A percentile compares a stretch with the other conserved stretches of the same genome.
Conservation (phyloP, 2,888 invertebrate species). For the Acleris sparsana region DNA sequence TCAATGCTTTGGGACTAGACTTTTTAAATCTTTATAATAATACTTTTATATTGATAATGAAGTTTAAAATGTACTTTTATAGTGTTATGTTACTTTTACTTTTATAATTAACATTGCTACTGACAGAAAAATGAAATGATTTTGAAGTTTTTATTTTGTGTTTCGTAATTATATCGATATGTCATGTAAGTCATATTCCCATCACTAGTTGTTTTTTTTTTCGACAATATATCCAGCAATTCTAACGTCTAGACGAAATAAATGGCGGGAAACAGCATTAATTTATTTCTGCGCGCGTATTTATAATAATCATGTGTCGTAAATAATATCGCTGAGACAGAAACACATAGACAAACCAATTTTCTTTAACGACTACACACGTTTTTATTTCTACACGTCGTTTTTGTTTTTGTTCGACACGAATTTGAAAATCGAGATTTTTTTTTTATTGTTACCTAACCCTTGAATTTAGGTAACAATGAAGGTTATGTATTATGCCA, state of each 20-base stretch:
- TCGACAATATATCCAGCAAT: conserved; percentile 11
- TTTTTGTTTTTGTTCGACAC: background rate
- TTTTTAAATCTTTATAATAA: too few relatives aligned
- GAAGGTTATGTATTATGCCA: conserved; percentile 13
- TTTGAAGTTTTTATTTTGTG: too few relatives aligned
- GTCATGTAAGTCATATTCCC: background rate
- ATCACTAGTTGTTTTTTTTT: conserved; percentile 20
- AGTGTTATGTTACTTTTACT: too few relatives aligned
- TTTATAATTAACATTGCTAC: too few relatives aligned
- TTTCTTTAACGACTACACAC: conserved; percentile 9
- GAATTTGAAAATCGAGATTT: background rate
- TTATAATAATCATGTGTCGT: conserved; percentile 19
- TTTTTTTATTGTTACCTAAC: conserved; percentile 32
- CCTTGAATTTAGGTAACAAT: background rate
- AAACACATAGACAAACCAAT: conserved; percentile 4
- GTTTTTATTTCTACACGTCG: conserved; percentile 2
- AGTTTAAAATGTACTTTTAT: too few relatives aligned
- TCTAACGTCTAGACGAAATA: conserved; percentile 14
- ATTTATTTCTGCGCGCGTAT: conserved; percentile 13
- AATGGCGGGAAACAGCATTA: conserved; percentile 19
- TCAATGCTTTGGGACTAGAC: too few relatives aligned
- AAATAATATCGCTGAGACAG: conserved; percentile 22
- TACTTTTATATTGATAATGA: too few relatives aligned
- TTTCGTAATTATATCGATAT: conserved; percentile 20
- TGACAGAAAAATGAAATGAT: too few relatives aligned